Evolutionary conservation across 2,113 vertebrate genomes (phyloP).

Genomic region (Dolichotis patagonum): DNA sequence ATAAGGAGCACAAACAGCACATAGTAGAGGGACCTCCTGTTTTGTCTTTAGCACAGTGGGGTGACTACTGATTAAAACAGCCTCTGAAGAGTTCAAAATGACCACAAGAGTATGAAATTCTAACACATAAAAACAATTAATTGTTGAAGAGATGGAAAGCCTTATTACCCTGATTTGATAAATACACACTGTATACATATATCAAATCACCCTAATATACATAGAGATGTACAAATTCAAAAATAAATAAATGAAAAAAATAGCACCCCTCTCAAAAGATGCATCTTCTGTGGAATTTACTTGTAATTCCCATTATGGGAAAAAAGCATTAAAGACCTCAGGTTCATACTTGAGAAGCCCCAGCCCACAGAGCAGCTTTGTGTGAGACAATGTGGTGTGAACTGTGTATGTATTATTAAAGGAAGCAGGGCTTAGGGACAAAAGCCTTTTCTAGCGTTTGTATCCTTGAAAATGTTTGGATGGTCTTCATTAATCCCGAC

Average conservation of each 20-base stretch:
- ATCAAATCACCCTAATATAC: neutral
- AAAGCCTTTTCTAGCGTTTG: constrained; percentile 20
- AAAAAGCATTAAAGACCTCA: neutral
- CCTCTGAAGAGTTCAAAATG: neutral
- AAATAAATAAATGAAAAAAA: neutral
- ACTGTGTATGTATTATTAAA: neutral
- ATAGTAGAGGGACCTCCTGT: neutral
- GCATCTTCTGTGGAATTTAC: neutral
- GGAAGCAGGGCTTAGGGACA: constrained; percentile 52
- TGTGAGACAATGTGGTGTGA: neutral
- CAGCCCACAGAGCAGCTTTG: neutral
- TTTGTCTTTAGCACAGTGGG: neutral
- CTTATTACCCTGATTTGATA: neutral
- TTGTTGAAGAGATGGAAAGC: neutral
- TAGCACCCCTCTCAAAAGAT: too few species aligned
- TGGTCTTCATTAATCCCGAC: constrained; percentile 48
- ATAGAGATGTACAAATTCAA: neutral
- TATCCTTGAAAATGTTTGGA: constrained; percentile 56
- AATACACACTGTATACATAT: neutral
- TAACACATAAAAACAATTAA: neutral
- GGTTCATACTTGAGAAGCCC: neutral
- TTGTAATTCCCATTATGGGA: neutral
- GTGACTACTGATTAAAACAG: neutral
- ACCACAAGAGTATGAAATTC: neutral
- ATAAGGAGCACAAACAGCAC: neutral